A percentile compares a stretch with the other conserved stretches of the same genome.
These are phyloP conservation scores for Naja naja DNA, from an alignment of 2,113 vertebrate species.

Conservation along the genomic window DNA sequence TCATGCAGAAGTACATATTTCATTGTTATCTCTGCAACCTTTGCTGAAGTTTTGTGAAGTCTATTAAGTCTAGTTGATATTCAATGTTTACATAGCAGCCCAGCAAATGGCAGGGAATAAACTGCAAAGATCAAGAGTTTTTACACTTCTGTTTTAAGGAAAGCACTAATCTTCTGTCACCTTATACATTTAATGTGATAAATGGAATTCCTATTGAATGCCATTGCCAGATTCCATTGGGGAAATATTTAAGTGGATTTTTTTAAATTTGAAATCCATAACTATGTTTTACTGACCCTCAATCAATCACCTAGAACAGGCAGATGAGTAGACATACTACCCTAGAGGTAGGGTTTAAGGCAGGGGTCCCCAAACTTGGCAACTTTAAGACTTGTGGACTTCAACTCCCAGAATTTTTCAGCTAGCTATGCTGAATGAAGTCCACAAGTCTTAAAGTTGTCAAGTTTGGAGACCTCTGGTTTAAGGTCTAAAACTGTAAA, in stretches of 20 bases:
- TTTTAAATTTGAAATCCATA: background rate
- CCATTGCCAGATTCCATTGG: background rate
- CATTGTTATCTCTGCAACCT: too few relatives aligned
- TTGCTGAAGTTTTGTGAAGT: too few relatives aligned
- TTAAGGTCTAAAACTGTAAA: background rate
- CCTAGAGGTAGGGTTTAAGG: background rate
- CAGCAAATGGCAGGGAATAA: background rate
- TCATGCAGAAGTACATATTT: too few relatives aligned
- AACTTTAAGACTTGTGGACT: too few relatives aligned
- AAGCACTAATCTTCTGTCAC: background rate
- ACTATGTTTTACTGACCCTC: background rate
- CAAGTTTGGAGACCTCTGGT: too few relatives aligned
- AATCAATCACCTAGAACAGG: background rate
- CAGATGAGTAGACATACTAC: background rate
- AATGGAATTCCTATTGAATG: background rate
- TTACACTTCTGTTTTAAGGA: background rate
- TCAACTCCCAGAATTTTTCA: too few relatives aligned
- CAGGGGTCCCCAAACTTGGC: too few relatives aligned
- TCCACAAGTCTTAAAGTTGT: too few relatives aligned
- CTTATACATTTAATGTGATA: background rate
- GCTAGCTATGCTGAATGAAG: too few relatives aligned
- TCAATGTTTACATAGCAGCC: background rate
- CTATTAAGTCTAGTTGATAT: background rate
- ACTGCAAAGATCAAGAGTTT: background rate
- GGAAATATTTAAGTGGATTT: background rate